These are phyloP conservation scores for Salarias fasciatus DNA, from an alignment of 2,797 vertebrate genomes.

Conservation along the genomic window DNA sequence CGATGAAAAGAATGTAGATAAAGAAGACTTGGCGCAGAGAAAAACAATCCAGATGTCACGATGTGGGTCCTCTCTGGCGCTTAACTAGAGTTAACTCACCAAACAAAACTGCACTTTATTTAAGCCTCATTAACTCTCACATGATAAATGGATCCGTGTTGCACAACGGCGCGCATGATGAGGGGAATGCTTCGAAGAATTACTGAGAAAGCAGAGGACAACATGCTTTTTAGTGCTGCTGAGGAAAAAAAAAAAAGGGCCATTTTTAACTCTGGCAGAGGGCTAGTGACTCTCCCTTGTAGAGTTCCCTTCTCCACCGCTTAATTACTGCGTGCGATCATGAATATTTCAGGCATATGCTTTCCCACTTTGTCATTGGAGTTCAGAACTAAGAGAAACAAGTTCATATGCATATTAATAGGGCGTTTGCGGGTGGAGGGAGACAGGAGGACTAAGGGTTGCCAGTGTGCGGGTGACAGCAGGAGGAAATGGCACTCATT, in stretches of 20 bases:
- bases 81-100: conserved; percentile 57
- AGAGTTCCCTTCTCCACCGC: conserved; percentile 67
- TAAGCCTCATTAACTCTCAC: conserved; percentile 59
- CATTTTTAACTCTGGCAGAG: conserved; percentile 66
- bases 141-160: conserved; percentile 31
- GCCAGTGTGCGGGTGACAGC: conserved; percentile 84
- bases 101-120: conserved; percentile 51
- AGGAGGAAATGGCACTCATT: conserved; percentile 88
- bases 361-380: conserved; percentile 86
- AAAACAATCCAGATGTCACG: conserved; percentile 27
- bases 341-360: conserved; percentile 89
- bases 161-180: conserved; percentile 15
- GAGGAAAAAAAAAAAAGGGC: conserved; percentile 38
- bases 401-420: conserved; percentile 86
- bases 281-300: conserved; percentile 62
- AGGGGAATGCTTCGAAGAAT: conserved; percentile 62
- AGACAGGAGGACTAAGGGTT: conserved; percentile 74
- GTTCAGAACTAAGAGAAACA: conserved; percentile 86
- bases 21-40: conserved; percentile 6
- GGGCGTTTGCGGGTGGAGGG: conserved; percentile 64
- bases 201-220: conserved; percentile 63
- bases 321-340: conserved; percentile 82
- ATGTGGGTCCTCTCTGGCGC: conserved; percentile 16
- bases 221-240: conserved; percentile 50
- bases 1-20: conserved; percentile 3